Base-by-base conservation (phyloP, 2,797 vertebrate genomes). In the Crenuchus spilurus region DNA sequence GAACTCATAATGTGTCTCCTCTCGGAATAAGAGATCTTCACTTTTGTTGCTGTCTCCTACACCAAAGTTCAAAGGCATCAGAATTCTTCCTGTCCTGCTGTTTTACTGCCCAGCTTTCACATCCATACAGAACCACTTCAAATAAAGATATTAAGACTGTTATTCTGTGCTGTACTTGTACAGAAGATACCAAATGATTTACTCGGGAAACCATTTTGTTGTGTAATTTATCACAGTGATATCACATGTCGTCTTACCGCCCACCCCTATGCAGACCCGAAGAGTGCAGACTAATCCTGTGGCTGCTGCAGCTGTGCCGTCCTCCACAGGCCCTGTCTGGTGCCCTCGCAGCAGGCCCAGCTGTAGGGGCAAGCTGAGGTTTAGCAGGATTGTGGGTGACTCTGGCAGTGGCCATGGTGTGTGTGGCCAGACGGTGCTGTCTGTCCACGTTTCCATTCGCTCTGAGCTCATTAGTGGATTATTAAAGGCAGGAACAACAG, bases 381-480 rank as follows among this genome's bases (percentile, higher is more conserved):
- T 30, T 6, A 33, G n/a, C 9, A 0, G 20, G 28, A 31, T 35
- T 35, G 30, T 20, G 18, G 8, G 20, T 54, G 28, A 18, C 24
- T 62, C 30, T 18, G 62, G 57, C 9, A 30, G 52, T 39, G 48
- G 13, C n/a, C 6, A 24, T 48, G 52, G 39, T 51, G 62, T 3
- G 55, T 58, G 30, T 74, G 64, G 75, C 84, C 83, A 86, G 89
- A 87, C 79, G 54, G 77, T 60, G 52, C 64, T 58, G 82, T 77
- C 81, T 84, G 84, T 85, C 86, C 87, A 87, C 76, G 69, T 82
- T 77, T 33, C 46, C 13, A 69, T n/a, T 68, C 71, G 65, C 39
- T 68, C 83, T 89, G 88, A 92, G 84, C 89, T 86, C 79, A 88
- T 92, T 85, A 91, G 71, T 80, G 85, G 89, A 90, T 92, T 91